Evolutionary conservation across 2,888 invertebrate species (phyloP).

Genomic region (Apotomis turbidana): DNA sequence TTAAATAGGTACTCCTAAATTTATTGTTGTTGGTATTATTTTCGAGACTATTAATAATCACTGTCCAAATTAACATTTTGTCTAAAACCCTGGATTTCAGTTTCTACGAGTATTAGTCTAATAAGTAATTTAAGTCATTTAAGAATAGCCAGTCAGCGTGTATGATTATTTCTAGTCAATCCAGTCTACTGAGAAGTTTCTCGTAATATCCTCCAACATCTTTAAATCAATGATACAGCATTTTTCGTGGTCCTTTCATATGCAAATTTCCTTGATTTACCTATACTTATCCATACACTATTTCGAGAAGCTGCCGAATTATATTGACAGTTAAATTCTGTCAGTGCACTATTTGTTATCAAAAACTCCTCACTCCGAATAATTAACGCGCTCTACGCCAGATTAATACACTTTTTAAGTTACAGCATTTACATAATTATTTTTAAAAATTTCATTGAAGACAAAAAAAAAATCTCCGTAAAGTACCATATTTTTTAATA

Average conservation of each 20-base stretch:
- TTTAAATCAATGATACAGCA: neutral
- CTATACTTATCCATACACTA: neutral
- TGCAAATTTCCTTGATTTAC: neutral
- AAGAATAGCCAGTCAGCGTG: neutral
- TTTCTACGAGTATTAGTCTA: neutral
- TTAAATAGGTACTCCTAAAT: neutral
- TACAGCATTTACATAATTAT: no score
- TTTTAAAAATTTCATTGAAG: no score
- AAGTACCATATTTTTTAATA: no score
- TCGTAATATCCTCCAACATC: neutral
- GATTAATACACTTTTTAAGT: no score
- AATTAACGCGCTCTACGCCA: no score
- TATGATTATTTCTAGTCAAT: neutral
- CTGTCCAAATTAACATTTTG: slow-evolving; percentile 1
- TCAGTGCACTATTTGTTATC: neutral
- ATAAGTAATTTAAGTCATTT: neutral
- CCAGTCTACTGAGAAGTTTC: neutral
- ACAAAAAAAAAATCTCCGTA: no score
- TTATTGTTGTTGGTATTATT: neutral
- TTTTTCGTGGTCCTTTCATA: neutral
- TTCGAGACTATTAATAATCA: slow-evolving; percentile 6
- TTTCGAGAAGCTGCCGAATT: no score
- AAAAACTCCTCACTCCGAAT: neutral
- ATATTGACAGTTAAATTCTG: neutral
- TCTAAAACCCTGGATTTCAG: slow-evolving; percentile 18